Percentiles rank a stretch among this genome's conserved stretches.
These are phyloP conservation scores for Ursus arctos DNA, from an alignment of 2,113 vertebrate genomes.

Conservation along the genomic window DNA sequence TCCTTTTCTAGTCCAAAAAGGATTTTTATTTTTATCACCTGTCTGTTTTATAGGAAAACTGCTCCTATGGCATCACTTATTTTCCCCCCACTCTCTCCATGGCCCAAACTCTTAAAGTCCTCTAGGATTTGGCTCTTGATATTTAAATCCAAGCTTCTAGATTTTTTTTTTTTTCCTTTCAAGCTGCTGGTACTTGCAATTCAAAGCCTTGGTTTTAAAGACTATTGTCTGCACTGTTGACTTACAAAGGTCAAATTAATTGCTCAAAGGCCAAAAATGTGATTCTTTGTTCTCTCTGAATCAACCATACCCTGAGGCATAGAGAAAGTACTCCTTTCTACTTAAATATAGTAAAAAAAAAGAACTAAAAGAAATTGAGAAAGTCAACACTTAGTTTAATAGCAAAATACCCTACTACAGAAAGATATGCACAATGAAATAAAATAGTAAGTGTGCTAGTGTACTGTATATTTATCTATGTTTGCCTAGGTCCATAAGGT, in stretches of 20 bases:
- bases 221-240: slow-evolving; percentile 52
- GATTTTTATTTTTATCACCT: not conserved
- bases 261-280: slow-evolving; percentile 71
- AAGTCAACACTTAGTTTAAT: not conserved
- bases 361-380: slow-evolving; percentile 29
- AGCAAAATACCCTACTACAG: not conserved
- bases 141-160: slow-evolving; percentile 54
- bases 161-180: not conserved
- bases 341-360: slow-evolving; percentile 61
- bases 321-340: slow-evolving; percentile 30
- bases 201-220: slow-evolving; percentile 62
- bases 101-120: not conserved
- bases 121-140: slow-evolving; percentile 49
- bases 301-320: slow-evolving; percentile 54
- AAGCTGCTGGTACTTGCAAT: slow-evolving; percentile 43
- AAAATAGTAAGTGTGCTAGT: not conserved
- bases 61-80: not conserved
- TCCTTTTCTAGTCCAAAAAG: not conserved
- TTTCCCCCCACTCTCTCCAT: not conserved
- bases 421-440: not conserved
- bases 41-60: not conserved
- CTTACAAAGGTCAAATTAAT: slow-evolving; percentile 79
- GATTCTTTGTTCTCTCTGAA: slow-evolving; percentile 62
- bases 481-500: not conserved
- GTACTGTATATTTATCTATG: not conserved